Percentiles rank a stretch among this genome's conserved stretches.
These are phyloP conservation scores for Portevinia maculata DNA, from an alignment of 2,888 invertebrate species.

Conservation along the genomic window DNA sequence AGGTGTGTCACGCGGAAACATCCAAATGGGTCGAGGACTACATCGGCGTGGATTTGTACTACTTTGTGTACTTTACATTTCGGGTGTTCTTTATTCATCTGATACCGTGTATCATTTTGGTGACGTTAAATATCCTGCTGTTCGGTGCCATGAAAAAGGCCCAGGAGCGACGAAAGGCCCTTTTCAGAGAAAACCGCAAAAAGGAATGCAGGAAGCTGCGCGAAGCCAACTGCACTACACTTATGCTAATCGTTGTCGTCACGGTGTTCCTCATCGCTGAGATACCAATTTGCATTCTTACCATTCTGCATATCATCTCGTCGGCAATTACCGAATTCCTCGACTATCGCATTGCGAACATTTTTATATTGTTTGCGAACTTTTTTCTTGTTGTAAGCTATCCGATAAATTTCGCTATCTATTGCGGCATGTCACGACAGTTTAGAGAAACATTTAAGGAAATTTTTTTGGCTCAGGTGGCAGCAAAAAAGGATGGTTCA, in stretches of 20 bases:
- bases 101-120: conserved; percentile 93
- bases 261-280: conserved; percentile 92
- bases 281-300: conserved; percentile 92
- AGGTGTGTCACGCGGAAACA: conserved; percentile 87
- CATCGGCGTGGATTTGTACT: conserved; percentile 90
- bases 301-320: conserved; percentile 91
- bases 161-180: conserved; percentile 89
- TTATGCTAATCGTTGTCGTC: conserved; percentile 94
- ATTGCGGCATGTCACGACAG: conserved; percentile 97
- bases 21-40: conserved; percentile 88
- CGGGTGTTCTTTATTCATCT: conserved; percentile 96
- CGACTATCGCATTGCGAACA: conserved; percentile 90
- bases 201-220: conserved; percentile 91
- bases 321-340: conserved; percentile 88
- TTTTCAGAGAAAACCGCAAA: conserved; percentile 90
- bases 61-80: conserved; percentile 91
- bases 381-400: conserved; percentile 96
- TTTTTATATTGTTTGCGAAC: conserved; percentile 92
- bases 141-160: conserved; percentile 94
- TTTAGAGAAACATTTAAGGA: conserved; percentile 97
- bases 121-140: conserved; percentile 93
- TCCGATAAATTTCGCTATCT: conserved; percentile 97
- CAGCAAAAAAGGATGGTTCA: conserved; percentile 87
- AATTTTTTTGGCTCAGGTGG: conserved; percentile 85
- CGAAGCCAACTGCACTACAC: conserved; percentile 91